Evolutionary conservation across 2,888 invertebrate species (phyloP).

Genomic region (Ferdinandea cuprea): DNA sequence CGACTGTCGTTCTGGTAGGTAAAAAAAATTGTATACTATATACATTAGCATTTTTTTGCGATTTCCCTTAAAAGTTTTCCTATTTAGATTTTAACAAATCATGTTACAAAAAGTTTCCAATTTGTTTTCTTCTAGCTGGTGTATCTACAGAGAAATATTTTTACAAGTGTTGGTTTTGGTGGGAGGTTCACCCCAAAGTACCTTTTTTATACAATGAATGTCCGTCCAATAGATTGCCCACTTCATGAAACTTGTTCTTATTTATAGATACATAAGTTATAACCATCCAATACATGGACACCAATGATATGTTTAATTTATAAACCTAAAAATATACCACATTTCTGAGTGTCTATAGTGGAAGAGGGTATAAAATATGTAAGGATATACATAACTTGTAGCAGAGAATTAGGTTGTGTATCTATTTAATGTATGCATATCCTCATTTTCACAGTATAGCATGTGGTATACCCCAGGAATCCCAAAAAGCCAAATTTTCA

Average conservation of each 20-base stretch:
- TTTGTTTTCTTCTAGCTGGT: background rate
- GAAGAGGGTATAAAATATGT: conserved; percentile 1
- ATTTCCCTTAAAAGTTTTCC: conserved; percentile 21
- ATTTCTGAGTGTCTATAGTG: conserved; percentile 5
- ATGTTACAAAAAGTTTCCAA: conserved; percentile 10
- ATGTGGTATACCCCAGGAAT: conserved; percentile 32
- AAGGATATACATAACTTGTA: background rate
- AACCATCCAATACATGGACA: conserved; percentile 6
- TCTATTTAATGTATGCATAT: conserved; percentile 48
- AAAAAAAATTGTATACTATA: conserved; percentile 31
- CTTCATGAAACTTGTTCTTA: conserved; percentile 16
- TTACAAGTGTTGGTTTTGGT: conserved; percentile 7
- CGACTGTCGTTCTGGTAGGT: background rate
- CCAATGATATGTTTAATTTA: conserved; percentile 13
- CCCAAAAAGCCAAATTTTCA: conserved; percentile 35
- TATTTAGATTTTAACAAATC: conserved; percentile 39
- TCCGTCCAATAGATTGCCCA: conserved; percentile 14
- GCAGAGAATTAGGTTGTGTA: background rate
- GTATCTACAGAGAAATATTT: background rate
- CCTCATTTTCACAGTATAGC: conserved; percentile 34
- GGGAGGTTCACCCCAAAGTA: background rate
- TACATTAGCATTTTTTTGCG: conserved; percentile 28
- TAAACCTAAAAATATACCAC: conserved; percentile 10
- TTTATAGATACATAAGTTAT: too few relatives aligned
- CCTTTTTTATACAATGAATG: conserved; percentile 11